Evolutionary conservation across 1,140 invertebrate species (phyloP), one percentile per base, ranked within the genome.

Genomic region (Hirudo medicinalis): DNA sequence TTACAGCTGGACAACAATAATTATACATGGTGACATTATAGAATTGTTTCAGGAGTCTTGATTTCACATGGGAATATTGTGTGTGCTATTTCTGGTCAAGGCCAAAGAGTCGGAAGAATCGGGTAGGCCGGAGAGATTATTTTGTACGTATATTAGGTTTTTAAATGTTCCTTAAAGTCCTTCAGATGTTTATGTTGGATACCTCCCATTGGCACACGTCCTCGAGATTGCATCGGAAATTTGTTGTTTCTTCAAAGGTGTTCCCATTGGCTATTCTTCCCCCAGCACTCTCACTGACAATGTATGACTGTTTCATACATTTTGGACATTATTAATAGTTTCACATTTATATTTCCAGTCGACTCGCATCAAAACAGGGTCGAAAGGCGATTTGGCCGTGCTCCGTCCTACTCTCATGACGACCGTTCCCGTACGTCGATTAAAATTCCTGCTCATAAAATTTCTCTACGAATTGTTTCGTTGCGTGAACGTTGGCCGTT

Each of bases 261-360:
- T 94, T n/a, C 86, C 89, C 6, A 94, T 99, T 79, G 96, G 95
- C 11, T 99, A 98, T 82, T 96, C 93, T 2, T 93, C 92, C 0
- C 90, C 95, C 0, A 82, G 93, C 29, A 99, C 96, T 0, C 88
- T 99, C 85, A 90, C 96, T 55, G 94, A 99, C 81, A 88, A 90
- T 74, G 83, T 81, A 75, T 73, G 54, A 63, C 57, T 19, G 0
- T 63, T 63, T 63, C 57, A 6, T 20, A 63, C 17, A n/a, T 63
- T 63, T 25, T 63, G 20, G 22, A 25, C 17, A 11, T 25, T 25
- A 63, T 63, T 32, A 8, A 13, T n/a, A 63, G 29, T 2, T 25
- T 32, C 11, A 25, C 19, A n/a, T 63, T 63, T 63, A n/a, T n/a
- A 73, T 73, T 76, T 78, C 36, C 73, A 81, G 6, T 92, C 93